These are phyloP conservation scores for Corticium candelabrum DNA, from an alignment of 37 sponge, comb jelly and placozoan genomes.

Conservation along the genomic window DNA sequence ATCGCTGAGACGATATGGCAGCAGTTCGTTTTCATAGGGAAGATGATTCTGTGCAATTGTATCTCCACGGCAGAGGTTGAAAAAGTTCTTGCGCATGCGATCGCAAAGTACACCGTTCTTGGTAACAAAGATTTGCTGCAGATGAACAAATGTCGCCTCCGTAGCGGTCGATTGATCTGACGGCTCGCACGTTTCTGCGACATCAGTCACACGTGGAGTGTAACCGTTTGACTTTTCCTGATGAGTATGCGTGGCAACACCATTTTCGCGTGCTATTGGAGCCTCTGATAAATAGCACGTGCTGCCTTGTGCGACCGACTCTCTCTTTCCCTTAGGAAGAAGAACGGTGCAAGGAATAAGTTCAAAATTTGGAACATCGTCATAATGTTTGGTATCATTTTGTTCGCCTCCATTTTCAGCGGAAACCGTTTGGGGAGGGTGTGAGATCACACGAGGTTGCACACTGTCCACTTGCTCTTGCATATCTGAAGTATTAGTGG, in stretches of 20 bases:
- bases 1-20: conserved; percentile 14
- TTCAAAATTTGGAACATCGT: too few relatives aligned
- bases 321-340: not conserved
- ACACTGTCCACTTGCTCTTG: not conserved
- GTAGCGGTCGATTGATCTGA: not conserved
- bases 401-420: too few relatives aligned
- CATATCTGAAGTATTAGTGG: not conserved
- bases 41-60: conserved; percentile 9
- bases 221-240: not conserved
- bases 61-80: conserved; percentile 21
- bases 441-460: not conserved
- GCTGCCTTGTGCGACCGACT: not conserved
- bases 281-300: too few relatives aligned
- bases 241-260: not conserved
- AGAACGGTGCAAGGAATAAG: not conserved
- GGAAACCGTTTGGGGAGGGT: too few relatives aligned
- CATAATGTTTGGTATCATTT: not conserved
- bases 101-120: conserved; percentile 66
- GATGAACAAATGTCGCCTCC: conserved; percentile 17
- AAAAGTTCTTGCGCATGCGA: conserved; percentile 54
- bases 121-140: conserved; percentile 73
- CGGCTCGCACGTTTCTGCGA: too few relatives aligned
- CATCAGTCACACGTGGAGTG: too few relatives aligned
- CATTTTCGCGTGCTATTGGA: not conserved
- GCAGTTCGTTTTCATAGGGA: not conserved